A percentile compares a stretch with the other conserved stretches of the same genome.
Evolutionary conservation across 2,888 invertebrate genomes (phyloP).

Genomic region (Microplitis deprimator): DNA sequence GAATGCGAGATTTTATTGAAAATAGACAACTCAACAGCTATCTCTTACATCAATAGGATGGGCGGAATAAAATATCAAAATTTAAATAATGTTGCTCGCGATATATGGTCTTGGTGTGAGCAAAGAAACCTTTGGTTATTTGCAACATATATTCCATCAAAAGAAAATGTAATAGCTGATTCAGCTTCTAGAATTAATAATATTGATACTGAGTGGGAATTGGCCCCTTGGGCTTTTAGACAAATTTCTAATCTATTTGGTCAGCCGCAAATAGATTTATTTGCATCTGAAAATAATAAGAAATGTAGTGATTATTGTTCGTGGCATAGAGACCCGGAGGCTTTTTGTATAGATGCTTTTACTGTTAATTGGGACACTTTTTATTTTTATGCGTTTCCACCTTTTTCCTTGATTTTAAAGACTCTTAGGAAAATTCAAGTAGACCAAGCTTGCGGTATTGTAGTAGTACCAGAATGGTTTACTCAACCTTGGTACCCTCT

Average conservation of each 20-base stretch:
- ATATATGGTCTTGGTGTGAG: constrained; percentile 45
- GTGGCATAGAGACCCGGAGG: constrained; percentile 41
- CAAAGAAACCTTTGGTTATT: constrained; percentile 37
- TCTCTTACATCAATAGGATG: constrained; percentile 46
- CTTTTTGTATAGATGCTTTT: constrained; percentile 40
- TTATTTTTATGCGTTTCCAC: constrained; percentile 49
- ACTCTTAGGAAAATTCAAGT: constrained; percentile 31
- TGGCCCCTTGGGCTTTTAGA: constrained; percentile 39
- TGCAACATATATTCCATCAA: constrained; percentile 42
- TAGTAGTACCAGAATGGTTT: constrained; percentile 37
- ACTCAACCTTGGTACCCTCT: constrained; percentile 43
- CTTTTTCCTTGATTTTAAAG: constrained; percentile 36
- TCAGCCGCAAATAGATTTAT: constrained; percentile 41
- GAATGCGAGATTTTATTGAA: constrained; percentile 38
- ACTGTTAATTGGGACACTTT: no score
- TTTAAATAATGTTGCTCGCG: constrained; percentile 33
- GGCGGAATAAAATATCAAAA: constrained; percentile 34
- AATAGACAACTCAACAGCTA: constrained; percentile 43
- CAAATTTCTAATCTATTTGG: constrained; percentile 33
- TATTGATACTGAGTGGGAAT: constrained; percentile 39
- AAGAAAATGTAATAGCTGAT: constrained; percentile 41
- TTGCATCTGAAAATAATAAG: constrained; percentile 34
- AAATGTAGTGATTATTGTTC: constrained; percentile 39
- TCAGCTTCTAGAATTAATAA: constrained; percentile 36
- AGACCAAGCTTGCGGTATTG: constrained; percentile 34